Percentiles rank a stretch among this genome's conserved stretches.
Conservation (phyloP, 2,888 invertebrate genomes). For the Lycocerus yunnanus region DNA sequence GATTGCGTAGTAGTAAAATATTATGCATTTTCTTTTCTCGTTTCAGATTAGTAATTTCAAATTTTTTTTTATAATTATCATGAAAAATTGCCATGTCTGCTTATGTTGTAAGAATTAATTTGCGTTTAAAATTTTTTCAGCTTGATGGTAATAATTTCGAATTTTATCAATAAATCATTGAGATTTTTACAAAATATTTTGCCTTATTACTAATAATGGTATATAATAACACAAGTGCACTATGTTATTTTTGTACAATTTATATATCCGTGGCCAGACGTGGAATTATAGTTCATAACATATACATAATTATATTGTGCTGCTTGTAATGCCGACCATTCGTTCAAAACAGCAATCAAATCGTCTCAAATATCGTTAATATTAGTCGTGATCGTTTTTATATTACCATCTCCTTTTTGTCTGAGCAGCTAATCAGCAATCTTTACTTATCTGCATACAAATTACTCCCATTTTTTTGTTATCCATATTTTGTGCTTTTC, state of each 20-base stretch:
- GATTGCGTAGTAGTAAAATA: background rate
- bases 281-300: conserved; percentile 48
- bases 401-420: conserved; percentile 30
- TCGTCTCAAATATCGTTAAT: conserved; percentile 39
- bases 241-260: conserved; percentile 42
- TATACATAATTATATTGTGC: conserved; percentile 46
- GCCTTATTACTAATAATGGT: conserved; percentile 39
- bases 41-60: background rate
- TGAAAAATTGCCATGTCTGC: background rate
- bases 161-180: conserved; percentile 18
- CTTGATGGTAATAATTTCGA: conserved; percentile 1
- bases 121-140: background rate
- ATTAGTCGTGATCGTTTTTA: conserved; percentile 38
- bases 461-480: conserved; percentile 9
- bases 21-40: background rate
- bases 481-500: conserved; percentile 1
- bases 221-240: conserved; percentile 43
- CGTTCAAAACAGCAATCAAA: conserved; percentile 33
- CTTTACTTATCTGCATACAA: conserved; percentile 19
- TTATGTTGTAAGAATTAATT: background rate
- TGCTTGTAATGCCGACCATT: conserved; percentile 35
- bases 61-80: background rate
- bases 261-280: conserved; percentile 43
- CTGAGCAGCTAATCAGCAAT: conserved; percentile 14
- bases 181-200: conserved; percentile 24